Base-by-base conservation (phyloP, 2,113 vertebrate genomes). In the Gobius niger region DNA sequence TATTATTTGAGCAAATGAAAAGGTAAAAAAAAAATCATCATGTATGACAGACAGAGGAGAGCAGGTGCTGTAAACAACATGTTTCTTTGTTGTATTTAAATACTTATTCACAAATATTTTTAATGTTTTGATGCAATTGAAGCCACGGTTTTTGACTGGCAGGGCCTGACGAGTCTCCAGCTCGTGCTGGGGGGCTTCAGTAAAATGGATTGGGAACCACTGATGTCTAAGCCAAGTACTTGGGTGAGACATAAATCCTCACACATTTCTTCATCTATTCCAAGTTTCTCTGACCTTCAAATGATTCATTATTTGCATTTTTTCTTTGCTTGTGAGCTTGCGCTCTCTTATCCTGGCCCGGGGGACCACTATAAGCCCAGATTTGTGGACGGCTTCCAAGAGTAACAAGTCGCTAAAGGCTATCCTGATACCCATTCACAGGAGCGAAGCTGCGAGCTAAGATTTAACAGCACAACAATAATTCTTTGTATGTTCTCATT, bases 381-480 rank as follows among this genome's bases (percentile, higher is more conserved):
- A 77, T 85, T 76, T 80, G 68, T 68, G 77, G 63, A 68, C 80
- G 72, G 64, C 68, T 84, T 84, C 76, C 75, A 81, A 72, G 63
- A 66, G 69, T 53, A 75, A 78, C 64, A 75, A 74, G 72, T 60
- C 60, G 68, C 74, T 64, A n/a, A 77, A 62, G 77, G 75, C 70
- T 73, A 63, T 72, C 78, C 77, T 70, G 69, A 85, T 68, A 64
- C 75, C 54, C 62, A 63, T 76, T 82, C 73, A 75, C 70, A 70
- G 8, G 65, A n/a, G 46, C 13, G 57, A 16, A 67, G 73, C 81
- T 68, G 71, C 75, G 63, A 68, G 72, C 65, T 5, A 41, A 52
- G 72, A 83, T 80, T 83, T 80, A 78, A 72, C 81, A 57, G 67
- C 47, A 12, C 67, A 67, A 80, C 61, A 73, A 71, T 69, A 72